Conservation (phyloP, 1,140 invertebrate genomes). For the Stenopsyche tienmushanensis region DNA sequence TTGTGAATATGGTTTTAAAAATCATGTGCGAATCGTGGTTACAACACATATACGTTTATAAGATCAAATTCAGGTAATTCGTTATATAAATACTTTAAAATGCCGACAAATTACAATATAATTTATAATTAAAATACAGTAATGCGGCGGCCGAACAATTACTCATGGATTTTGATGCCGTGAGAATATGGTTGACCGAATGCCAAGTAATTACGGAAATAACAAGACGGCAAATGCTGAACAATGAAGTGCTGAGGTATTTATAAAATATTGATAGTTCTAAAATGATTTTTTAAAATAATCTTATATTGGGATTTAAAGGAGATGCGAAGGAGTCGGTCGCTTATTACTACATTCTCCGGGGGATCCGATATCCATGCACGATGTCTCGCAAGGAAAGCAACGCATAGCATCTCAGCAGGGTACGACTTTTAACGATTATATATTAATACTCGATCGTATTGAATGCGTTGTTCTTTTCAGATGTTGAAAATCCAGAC, state of each 20-base stretch:
- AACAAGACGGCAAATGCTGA: constrained; percentile 65
- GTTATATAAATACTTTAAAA: background rate
- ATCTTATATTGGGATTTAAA: constrained; percentile 30
- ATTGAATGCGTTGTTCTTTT: background rate
- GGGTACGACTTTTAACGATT: constrained; percentile 29
- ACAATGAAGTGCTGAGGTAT: constrained; percentile 70
- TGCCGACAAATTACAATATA: background rate
- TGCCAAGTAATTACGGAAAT: constrained; percentile 59
- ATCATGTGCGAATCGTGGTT: constrained; percentile 83
- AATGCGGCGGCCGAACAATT: constrained; percentile 69
- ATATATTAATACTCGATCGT: constrained; percentile 1
- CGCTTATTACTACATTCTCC: constrained; percentile 71
- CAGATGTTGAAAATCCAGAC: constrained; percentile 34
- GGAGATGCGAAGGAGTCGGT: constrained; percentile 77
- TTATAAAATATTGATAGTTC: background rate
- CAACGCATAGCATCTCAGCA: constrained; percentile 43
- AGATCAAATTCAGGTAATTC: constrained; percentile 73
- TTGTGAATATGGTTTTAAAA: constrained; percentile 73
- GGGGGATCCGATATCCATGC: constrained; percentile 72
- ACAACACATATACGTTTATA: constrained; percentile 77
- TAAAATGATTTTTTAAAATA: background rate
- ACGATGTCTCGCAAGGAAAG: constrained; percentile 53
- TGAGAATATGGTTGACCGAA: constrained; percentile 69
- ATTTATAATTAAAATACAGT: constrained; percentile 46
- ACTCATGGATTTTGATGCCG: constrained; percentile 72